Base-by-base conservation (phyloP, 2,113 vertebrate species). In the Corydoras sp. region DNA sequence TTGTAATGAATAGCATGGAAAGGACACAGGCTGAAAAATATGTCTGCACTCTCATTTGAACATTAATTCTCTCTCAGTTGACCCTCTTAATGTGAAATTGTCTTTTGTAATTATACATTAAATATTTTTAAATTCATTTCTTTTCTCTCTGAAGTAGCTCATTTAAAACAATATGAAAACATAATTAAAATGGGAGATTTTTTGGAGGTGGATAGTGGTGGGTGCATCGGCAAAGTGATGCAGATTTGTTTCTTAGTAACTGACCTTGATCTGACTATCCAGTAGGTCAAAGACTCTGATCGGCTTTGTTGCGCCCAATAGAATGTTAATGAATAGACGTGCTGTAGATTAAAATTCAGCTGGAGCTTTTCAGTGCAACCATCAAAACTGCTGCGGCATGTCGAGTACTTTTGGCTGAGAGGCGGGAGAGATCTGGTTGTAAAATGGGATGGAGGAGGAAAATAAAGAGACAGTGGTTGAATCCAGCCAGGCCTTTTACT, bases 241-340 rank as follows among this genome's bases (percentile, higher is more conserved):
- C 83, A 83, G 80, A 87, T 87, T 86, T 88, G 89, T 88, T 90
- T 85, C 86, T 87, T 87, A 85, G 87, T 87, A 83, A 84, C 82
- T 86, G 86, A 90, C 88, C 89, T 89, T 90, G 87, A 90, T 90
- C 79, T 64, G 74, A 80, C 79, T 82, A 87, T 83, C 76, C 62
- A 69, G 75, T 76, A 84, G 86, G 87, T 86, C 82, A 85, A 75
- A 88, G 84, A 85, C 85, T 89, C 72, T 85, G 85, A 82, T 83
- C 74, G 71, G 78, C 82, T 87, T 88, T 89, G 87, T 86, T 53
- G 62, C 54, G 81, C 79, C 74, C 74, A 85, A 87, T 81, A 88
- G 88, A 89, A 90, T 86, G 87, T 84, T 90, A 90, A 91, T 89
- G 86, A 90, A 88, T 86, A 81, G 81, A 74, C 61, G 81, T 76